Base-by-base conservation (phyloP, 2,888 invertebrate genomes). In the Baccha elongata region DNA sequence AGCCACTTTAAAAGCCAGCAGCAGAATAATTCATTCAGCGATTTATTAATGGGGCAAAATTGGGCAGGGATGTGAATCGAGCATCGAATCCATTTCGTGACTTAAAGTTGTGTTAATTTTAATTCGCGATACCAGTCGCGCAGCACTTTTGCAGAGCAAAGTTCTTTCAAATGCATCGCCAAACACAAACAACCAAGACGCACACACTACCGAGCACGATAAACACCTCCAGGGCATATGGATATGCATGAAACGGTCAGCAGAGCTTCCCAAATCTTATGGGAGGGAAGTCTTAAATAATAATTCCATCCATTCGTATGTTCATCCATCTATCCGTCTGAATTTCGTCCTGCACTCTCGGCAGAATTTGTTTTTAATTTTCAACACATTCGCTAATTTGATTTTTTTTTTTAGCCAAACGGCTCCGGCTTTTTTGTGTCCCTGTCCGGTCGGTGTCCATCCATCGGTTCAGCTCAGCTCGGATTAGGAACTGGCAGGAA, bases 341-440 rank as follows among this genome's bases (percentile, higher is more conserved):
- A 58, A 65, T 62, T 69, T 65, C 80, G 78, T 78, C 68, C 37
- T 58, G 74, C 76, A 80, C 84, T 60, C 81, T 76, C 46, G 55
- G 35, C 88, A 88, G 90, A 90, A 90, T 90, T 90, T 90, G 90
- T 90, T 90, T 90, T 90, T 90, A 90, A 90, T 90, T 90, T 90
- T 90, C 90, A 90, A 90, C 90, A 90, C 90, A 90, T 90, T 90
- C 89, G 87, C 90, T 89, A 89, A 90, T 90, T 90, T 90, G 90
- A 90, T 89, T 89, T 89, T 90, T 90, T 89, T 89, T 89, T 89
- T 90, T 90, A 89, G 88, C 89, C 88, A 68, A 85, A 52, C 35
- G 32, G 29, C 40, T 17, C 60, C 37, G 72, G 42, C n/a, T 65
- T 69, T 74, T 81, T 71, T 64, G 64, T 58, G 40, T 60, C 29